Evolutionary conservation across 1,140 invertebrate genomes (phyloP).

Genomic region (Choristoneura fumiferana): DNA sequence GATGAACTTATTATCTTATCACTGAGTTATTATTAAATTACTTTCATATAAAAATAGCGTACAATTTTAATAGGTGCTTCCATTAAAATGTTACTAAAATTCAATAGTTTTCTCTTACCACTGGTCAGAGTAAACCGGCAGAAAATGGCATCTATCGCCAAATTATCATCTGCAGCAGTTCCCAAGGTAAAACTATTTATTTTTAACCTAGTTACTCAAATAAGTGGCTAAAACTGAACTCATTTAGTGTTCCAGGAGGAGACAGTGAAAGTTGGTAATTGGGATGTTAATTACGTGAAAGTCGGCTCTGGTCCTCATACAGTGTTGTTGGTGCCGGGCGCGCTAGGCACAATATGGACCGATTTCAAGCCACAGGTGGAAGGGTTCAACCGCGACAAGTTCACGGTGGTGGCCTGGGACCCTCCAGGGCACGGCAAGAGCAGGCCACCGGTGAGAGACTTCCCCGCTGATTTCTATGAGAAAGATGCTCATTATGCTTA

Average conservation of each 20-base stretch:
- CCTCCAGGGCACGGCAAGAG: constrained; percentile 93
- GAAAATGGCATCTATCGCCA: constrained; percentile 20
- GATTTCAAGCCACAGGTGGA: constrained; percentile 91
- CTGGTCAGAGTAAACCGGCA: constrained; percentile 16
- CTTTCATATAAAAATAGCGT: background rate
- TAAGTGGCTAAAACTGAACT: background rate
- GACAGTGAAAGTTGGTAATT: constrained; percentile 79
- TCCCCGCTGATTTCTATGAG: constrained; percentile 84
- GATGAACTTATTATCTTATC: too few relatives aligned
- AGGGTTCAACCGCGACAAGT: constrained; percentile 82
- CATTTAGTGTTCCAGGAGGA: constrained; percentile 49
- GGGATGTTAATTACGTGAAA: constrained; percentile 85
- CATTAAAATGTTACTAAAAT: constrained; percentile 27
- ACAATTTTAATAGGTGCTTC: background rate
- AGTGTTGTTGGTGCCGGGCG: constrained; percentile 87
- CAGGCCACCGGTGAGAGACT: constrained; percentile 86
- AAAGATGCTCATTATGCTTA: constrained; percentile 86
- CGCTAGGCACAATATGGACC: constrained; percentile 87
- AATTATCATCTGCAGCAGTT: constrained; percentile 29
- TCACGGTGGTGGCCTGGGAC: constrained; percentile 91
- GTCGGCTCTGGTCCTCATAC: constrained; percentile 84
- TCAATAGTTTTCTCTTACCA: constrained; percentile 23
- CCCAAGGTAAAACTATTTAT: constrained; percentile 30
- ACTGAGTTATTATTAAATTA: background rate
- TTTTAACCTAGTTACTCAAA: background rate